Evolutionary conservation across 2,888 invertebrate genomes (phyloP).

Genomic region (Fabriciana adippe): DNA sequence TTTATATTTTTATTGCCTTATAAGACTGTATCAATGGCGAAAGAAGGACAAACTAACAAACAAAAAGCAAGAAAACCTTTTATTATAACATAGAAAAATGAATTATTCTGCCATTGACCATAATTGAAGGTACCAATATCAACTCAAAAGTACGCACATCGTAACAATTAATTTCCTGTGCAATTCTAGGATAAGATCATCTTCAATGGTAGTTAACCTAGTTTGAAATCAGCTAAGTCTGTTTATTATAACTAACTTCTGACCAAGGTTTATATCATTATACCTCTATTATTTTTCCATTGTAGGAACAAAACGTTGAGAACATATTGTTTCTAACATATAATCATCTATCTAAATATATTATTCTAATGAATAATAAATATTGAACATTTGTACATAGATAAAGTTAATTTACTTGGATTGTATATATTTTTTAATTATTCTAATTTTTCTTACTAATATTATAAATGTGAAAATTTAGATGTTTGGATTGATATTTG

Average conservation of each 20-base stretch:
- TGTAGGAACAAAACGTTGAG: background rate
- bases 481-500: too few species aligned
- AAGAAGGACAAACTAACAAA: too few species aligned
- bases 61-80: too few species aligned
- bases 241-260: too few species aligned
- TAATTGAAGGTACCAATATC: too few species aligned
- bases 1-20: too few species aligned
- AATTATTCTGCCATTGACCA: too few species aligned
- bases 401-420: background rate
- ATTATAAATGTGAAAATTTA: too few species aligned
- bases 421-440: too few species aligned
- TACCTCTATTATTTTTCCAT: background rate
- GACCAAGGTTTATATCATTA: background rate
- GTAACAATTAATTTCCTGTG: conserved; percentile 15
- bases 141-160: background rate
- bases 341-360: background rate
- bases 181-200: conserved; percentile 17
- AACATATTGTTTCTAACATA: background rate
- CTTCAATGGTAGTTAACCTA: conserved; percentile 20
- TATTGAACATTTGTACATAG: background rate
- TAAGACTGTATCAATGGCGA: too few species aligned
- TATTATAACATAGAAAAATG: too few species aligned
- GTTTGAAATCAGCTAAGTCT: background rate
- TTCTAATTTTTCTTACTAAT: too few species aligned
- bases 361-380: background rate